A percentile compares a stretch with the other conserved stretches of the same genome.
These are phyloP conservation scores for Kryphioiulus occultus DNA, from an alignment of 2,888 invertebrate genomes.

Conservation along the genomic window DNA sequence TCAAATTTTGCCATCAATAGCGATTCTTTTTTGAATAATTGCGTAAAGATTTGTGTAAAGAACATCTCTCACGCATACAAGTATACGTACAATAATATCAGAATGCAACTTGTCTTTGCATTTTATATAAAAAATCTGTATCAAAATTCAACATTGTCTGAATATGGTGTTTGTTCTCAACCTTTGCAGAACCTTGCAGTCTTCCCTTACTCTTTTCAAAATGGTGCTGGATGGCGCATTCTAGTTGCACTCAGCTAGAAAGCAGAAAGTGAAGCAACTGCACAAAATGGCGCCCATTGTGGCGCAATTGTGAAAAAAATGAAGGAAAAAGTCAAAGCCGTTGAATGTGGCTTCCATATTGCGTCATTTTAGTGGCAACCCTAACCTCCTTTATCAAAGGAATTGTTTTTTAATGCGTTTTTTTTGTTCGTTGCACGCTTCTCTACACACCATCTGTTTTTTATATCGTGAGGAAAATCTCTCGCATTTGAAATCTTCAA, in stretches of 20 bases:
- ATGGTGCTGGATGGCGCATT: not conserved
- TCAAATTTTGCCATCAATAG: too few relatives aligned
- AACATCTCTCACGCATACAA: too few relatives aligned
- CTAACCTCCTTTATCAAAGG: conserved; percentile 32
- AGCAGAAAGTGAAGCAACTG: not conserved
- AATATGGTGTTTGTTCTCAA: too few relatives aligned
- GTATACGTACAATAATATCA: too few relatives aligned
- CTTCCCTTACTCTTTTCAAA: not conserved
- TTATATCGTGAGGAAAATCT: conserved; percentile 32
- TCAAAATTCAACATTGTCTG: not conserved
- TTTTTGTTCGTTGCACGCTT: conserved; percentile 38
- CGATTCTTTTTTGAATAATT: too few relatives aligned
- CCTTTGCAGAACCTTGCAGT: not conserved
- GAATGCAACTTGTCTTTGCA: too few relatives aligned
- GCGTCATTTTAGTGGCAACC: conserved; percentile 36
- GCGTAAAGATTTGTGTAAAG: too few relatives aligned
- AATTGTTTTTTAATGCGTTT: conserved; percentile 38
- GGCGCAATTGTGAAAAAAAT: not conserved
- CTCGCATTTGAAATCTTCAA: conserved; percentile 14
- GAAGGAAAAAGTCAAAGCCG: not conserved
- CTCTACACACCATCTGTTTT: conserved; percentile 40
- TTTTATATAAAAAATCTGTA: not conserved
- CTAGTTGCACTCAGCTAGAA: not conserved
- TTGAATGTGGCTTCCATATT: not conserved
- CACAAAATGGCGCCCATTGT: not conserved